These are phyloP conservation scores for Tubulanus polymorphus DNA, from an alignment of 2,888 invertebrate genomes.

Conservation along the genomic window DNA sequence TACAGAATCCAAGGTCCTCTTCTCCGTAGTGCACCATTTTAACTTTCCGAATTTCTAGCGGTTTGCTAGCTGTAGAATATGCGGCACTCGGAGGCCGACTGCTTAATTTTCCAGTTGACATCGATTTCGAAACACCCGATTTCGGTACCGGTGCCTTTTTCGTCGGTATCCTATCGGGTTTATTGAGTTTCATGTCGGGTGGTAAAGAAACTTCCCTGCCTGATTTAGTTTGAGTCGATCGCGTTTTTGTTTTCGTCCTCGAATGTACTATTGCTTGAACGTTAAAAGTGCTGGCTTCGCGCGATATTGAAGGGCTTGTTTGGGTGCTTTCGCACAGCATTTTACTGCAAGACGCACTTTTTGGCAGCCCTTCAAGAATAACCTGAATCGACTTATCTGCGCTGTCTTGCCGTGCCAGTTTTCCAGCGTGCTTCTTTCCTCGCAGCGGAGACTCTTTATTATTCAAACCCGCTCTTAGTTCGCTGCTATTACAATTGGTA, in stretches of 20 bases:
- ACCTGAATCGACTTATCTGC: constrained; percentile 1
- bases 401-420: not conserved
- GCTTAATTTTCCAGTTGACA: not conserved
- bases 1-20: not conserved
- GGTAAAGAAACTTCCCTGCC: not conserved
- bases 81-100: not conserved
- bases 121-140: not conserved
- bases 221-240: not conserved
- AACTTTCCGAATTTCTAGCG: not conserved
- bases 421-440: not conserved
- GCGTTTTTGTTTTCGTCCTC: not conserved
- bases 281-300: not conserved
- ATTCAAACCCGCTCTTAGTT: no score
- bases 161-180: not conserved
- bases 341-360: not conserved
- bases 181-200: not conserved
- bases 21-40: not conserved
- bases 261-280: not conserved
- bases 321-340: not conserved
- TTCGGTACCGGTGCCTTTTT: not conserved
- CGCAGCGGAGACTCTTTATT: not conserved
- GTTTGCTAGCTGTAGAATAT: not conserved
- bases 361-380: not conserved
- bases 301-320: not conserved
- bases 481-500: no score